These are phyloP conservation scores for Psophia crepitans DNA, from an alignment of 2,113 vertebrate genomes.

Conservation along the genomic window DNA sequence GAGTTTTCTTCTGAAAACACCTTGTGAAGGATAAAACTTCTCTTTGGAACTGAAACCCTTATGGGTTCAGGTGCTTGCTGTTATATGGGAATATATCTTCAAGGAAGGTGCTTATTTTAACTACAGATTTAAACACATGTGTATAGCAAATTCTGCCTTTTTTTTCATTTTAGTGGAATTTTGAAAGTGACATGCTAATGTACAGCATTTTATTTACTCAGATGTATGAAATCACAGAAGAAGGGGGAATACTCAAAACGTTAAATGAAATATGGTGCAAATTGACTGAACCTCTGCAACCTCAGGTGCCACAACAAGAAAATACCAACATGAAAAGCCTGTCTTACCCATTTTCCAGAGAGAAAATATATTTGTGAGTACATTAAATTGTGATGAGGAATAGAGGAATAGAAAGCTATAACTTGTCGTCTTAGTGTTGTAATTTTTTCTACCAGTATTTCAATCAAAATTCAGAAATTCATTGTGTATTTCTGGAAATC, in stretches of 20 bases:
- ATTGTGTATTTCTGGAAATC: background rate
- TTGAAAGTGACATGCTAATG: background rate
- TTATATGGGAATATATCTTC: background rate
- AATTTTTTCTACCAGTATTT: background rate
- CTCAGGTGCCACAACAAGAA: slow-evolving; percentile 81
- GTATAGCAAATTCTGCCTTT: background rate
- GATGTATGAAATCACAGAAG: slow-evolving; percentile 88
- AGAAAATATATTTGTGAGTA: slow-evolving; percentile 95
- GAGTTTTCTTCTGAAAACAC: background rate
- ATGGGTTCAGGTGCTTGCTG: background rate
- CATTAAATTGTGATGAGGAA: background rate
- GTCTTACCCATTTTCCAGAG: slow-evolving; percentile 90
- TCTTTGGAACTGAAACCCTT: background rate
- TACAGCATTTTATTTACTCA: slow-evolving; percentile 47
- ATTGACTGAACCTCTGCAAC: slow-evolving; percentile 84
- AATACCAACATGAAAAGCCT: slow-evolving; percentile 83
- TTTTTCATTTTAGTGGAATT: background rate
- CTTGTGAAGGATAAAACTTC: background rate
- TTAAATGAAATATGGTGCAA: slow-evolving; percentile 78
- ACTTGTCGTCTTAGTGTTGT: background rate
- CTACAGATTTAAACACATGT: background rate
- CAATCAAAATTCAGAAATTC: background rate
- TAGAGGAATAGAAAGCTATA: background rate
- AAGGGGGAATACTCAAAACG: slow-evolving; percentile 77
- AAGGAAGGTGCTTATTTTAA: background rate